phyloP scores from a whole-genome alignment of 2,113 vertebrate genomes.

The Xenus cinereus region DNA sequence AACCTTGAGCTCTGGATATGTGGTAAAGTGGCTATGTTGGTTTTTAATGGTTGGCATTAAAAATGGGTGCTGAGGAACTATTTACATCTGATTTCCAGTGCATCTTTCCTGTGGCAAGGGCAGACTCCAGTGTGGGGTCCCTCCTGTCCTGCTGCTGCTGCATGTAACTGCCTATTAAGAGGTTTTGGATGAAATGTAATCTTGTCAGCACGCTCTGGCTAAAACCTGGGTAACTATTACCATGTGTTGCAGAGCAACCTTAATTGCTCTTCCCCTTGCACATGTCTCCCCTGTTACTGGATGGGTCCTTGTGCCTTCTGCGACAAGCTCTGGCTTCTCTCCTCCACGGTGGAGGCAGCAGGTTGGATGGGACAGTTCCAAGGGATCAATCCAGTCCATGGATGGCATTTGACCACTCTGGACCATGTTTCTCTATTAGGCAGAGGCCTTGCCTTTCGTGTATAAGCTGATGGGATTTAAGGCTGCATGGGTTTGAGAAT shows the following conservation, averaged over 20 bases:
- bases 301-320: background rate
- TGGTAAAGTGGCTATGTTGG: background rate
- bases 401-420: background rate
- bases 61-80: background rate
- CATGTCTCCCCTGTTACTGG: background rate
- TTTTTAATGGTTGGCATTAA: background rate
- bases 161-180: background rate
- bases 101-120: background rate
- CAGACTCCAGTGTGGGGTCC: accelerated
- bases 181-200: background rate
- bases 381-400: background rate
- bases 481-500: background rate
- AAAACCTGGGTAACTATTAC: background rate
- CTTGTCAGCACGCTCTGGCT: background rate
- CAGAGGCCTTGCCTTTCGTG: background rate
- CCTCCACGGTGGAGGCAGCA: background rate
- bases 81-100: background rate
- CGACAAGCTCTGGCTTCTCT: background rate
- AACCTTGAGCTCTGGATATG: background rate
- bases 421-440: background rate
- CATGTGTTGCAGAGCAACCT: background rate
- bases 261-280: accelerated
- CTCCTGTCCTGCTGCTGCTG: background rate
- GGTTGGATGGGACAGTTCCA: background rate
- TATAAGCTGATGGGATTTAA: background rate